Evolutionary conservation across 2,888 invertebrate species (phyloP).

Genomic region (Lasioglossum marginatum): DNA sequence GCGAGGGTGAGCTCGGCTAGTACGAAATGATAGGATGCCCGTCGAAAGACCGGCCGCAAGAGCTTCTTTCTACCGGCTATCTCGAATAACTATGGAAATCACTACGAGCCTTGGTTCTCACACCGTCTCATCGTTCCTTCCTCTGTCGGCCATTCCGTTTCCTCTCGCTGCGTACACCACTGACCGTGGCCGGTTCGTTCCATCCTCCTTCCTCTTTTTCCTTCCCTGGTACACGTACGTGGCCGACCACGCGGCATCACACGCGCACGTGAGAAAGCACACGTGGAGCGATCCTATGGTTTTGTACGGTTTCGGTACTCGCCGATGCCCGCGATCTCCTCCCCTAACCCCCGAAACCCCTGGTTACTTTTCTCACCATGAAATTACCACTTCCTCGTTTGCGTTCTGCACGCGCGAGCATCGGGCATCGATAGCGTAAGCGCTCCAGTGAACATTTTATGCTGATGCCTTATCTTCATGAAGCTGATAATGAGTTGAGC

Average conservation of each 20-base stretch:
- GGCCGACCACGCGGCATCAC: background rate
- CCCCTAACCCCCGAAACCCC: constrained; percentile 20
- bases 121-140: constrained; percentile 74
- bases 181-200: constrained; percentile 24
- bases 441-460: background rate
- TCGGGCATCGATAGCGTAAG: background rate
- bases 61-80: constrained; percentile 73
- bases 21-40: constrained; percentile 75
- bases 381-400: constrained; percentile 63
- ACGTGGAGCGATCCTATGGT: constrained; percentile 44
- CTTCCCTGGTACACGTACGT: constrained; percentile 3
- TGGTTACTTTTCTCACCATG: constrained; percentile 62
- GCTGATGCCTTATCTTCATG: background rate
- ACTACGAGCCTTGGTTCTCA: constrained; percentile 79
- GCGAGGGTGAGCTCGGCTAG: constrained; percentile 57
- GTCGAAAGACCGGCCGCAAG: constrained; percentile 67
- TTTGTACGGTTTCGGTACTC: constrained; percentile 56
- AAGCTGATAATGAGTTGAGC: background rate
- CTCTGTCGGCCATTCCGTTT: constrained; percentile 67
- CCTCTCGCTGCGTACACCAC: constrained; percentile 52
- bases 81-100: constrained; percentile 82
- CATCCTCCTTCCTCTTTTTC: constrained; percentile 30
- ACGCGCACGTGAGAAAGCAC: constrained; percentile 66
- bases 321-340: constrained; percentile 21
- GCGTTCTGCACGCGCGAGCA: constrained; percentile 55